Evolutionary conservation across 2,888 invertebrate species (phyloP).

Genomic region (Brenthis hecate): DNA sequence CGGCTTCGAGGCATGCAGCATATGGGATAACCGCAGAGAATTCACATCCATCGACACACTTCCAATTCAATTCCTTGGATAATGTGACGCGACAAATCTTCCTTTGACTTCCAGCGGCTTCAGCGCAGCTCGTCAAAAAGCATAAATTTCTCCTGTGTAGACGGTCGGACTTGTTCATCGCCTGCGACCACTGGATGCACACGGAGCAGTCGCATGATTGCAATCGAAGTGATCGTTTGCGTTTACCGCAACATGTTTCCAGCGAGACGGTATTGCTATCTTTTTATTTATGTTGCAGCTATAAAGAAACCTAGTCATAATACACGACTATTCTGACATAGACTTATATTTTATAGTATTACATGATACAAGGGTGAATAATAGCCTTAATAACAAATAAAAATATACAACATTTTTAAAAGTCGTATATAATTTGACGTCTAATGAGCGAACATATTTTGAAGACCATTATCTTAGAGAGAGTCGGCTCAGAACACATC

Average conservation of each 20-base stretch:
- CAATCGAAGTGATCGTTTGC: conserved; percentile 68
- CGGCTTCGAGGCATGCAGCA: conserved; percentile 68
- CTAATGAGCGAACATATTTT: conserved; percentile 36
- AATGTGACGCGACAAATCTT: conserved; percentile 69
- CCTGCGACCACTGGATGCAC: conserved; percentile 58
- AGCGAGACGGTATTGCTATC: conserved; percentile 15
- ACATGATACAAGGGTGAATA: not conserved
- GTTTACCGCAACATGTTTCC: conserved; percentile 71
- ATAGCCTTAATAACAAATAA: conserved; percentile 3
- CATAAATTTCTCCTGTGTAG: conserved; percentile 53
- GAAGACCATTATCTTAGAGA: conserved; percentile 41
- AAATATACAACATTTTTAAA: conserved; percentile 9
- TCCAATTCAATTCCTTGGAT: conserved; percentile 67
- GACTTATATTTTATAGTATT: no score
- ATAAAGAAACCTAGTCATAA: no score
- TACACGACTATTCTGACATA: no score
- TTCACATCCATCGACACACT: conserved; percentile 67
- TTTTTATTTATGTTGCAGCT: not conserved
- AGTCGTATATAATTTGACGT: conserved; percentile 26
- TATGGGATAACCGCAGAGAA: conserved; percentile 69
- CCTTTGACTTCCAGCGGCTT: conserved; percentile 58
- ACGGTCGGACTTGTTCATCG: conserved; percentile 57
- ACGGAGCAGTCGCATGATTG: conserved; percentile 59
- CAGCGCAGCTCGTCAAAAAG: conserved; percentile 50
- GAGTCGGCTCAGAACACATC: conserved; percentile 53